A percentile compares a stretch with the other conserved stretches of the same genome.
Evolutionary conservation across 2,888 invertebrate species (phyloP).

Genomic region (Scaptomyza caliginosa): DNA sequence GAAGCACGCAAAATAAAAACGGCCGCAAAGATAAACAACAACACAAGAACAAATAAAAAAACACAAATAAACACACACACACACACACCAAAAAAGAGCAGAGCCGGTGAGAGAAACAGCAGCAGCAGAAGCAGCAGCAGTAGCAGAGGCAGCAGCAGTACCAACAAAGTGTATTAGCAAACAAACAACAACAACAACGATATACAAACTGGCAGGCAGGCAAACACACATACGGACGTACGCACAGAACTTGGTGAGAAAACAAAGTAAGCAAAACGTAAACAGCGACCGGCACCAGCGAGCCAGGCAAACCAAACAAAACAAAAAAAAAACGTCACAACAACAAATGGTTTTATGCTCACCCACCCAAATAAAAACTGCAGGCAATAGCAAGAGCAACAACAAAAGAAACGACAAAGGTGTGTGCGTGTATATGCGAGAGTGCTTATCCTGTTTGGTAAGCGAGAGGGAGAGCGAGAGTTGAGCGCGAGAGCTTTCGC

Average conservation of each 20-base stretch:
- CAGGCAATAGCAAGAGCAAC: constrained; percentile 24
- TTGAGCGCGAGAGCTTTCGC: constrained; percentile 29
- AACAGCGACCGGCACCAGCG: constrained; percentile 48
- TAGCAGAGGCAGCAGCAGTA: constrained; percentile 21
- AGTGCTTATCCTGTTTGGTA: constrained; percentile 52
- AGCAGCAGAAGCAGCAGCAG: constrained; percentile 27
- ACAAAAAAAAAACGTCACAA: constrained; percentile 37
- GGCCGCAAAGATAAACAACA: constrained; percentile 71
- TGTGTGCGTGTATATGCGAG: constrained; percentile 12
- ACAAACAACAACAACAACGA: constrained; percentile 51
- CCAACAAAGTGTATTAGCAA: constrained; percentile 61
- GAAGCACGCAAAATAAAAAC: constrained; percentile 66
- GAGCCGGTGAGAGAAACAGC: constrained; percentile 36
- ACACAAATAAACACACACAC: constrained; percentile 35
- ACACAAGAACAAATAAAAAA: constrained; percentile 44
- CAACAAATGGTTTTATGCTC: constrained; percentile 34
- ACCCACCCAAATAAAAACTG: constrained; percentile 48
- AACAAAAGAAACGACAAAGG: constrained; percentile 10
- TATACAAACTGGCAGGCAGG: constrained; percentile 27
- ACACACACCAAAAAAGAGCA: constrained; percentile 5
- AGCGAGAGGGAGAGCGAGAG: constrained; percentile 17
- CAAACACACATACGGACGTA: constrained; percentile 14
- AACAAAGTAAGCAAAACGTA: constrained; percentile 51
- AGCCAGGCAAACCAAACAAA: constrained; percentile 53
- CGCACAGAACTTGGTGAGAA: constrained; percentile 9